Percentiles rank a stretch among this genome's conserved stretches.
These are phyloP conservation scores for Epicampocera succincta DNA, from an alignment of 2,888 invertebrate species.

Conservation along the genomic window DNA sequence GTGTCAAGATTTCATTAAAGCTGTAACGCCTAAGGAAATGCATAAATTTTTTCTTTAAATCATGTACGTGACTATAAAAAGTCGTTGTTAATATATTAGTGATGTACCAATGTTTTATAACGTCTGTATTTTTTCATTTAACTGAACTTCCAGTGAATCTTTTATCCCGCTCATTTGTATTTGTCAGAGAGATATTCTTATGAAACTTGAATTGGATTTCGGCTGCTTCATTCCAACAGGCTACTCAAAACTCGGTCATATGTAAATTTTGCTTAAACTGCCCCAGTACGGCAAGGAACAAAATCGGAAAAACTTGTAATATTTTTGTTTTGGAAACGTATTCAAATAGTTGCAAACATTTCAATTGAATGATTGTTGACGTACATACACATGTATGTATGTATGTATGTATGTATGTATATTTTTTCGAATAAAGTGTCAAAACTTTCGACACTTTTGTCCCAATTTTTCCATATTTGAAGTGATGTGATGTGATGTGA, in stretches of 20 bases:
- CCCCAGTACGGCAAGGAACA: constrained; percentile 3
- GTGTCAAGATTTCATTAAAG: too few relatives aligned
- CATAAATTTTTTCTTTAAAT: too few relatives aligned
- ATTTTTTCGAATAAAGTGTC: constrained; percentile 63
- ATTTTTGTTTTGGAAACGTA: constrained; percentile 32
- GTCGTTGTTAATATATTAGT: too few relatives aligned
- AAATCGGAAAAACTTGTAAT: constrained; percentile 39
- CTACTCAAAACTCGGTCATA: constrained; percentile 61
- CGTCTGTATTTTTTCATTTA: too few relatives aligned
- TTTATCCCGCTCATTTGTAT: too few relatives aligned
- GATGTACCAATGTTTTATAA: too few relatives aligned
- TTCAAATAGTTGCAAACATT: constrained; percentile 36
- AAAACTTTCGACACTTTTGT: constrained; percentile 70
- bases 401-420: too few relatives aligned
- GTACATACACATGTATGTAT: too few relatives aligned
- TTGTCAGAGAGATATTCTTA: too few relatives aligned
- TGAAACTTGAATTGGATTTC: constrained; percentile 5
- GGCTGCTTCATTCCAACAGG: constrained; percentile 36
- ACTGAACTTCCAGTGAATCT: too few relatives aligned
- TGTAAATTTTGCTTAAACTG: constrained; percentile 60
- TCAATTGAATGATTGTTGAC: constrained; percentile 61
- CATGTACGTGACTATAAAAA: too few relatives aligned
- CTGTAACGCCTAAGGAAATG: too few relatives aligned
- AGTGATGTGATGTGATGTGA: constrained; percentile 49
- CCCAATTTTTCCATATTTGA: constrained; percentile 69